A percentile compares a stretch with the other conserved stretches of the same genome.
phyloP scores from a whole-genome alignment of 2,888 invertebrate species.

The Quadroppia sp. region DNA sequence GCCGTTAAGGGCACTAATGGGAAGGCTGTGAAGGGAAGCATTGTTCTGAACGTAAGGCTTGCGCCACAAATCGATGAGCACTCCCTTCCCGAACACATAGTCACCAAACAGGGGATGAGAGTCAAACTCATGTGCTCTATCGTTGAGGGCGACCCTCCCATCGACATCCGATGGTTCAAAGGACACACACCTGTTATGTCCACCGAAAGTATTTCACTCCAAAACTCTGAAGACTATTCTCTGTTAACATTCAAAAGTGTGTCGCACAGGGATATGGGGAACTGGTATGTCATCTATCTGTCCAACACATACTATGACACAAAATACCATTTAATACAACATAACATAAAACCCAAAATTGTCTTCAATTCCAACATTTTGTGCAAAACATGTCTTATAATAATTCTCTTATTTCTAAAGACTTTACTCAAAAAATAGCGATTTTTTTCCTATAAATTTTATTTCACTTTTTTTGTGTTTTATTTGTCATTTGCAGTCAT shows the following conservation, averaged over 20 bases:
- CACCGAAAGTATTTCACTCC: conserved; percentile 45
- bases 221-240: conserved; percentile 52
- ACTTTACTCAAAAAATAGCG: neutral
- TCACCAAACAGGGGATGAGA: conserved; percentile 46
- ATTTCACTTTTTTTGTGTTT: neutral
- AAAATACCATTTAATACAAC: neutral
- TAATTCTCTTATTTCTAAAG: neutral
- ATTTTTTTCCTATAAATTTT: neutral
- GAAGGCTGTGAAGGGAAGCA: conserved; percentile 37
- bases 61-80: conserved; percentile 46
- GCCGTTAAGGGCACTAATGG: conserved; percentile 25
- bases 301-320: neutral
- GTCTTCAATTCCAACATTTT: neutral
- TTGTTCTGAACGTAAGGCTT: conserved; percentile 41
- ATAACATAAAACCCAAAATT: neutral
- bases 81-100: conserved; percentile 43
- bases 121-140: conserved; percentile 47
- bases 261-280: conserved; percentile 51
- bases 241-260: conserved; percentile 52
- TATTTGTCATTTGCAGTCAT: conserved; percentile 33
- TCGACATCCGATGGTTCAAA: conserved; percentile 53
- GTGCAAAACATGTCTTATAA: neutral
- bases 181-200: conserved; percentile 51
- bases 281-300: conserved; percentile 37
- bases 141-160: conserved; percentile 51